phyloP scores from a whole-genome alignment of 2,797 vertebrate genomes.

The Poecilia gillii region DNA sequence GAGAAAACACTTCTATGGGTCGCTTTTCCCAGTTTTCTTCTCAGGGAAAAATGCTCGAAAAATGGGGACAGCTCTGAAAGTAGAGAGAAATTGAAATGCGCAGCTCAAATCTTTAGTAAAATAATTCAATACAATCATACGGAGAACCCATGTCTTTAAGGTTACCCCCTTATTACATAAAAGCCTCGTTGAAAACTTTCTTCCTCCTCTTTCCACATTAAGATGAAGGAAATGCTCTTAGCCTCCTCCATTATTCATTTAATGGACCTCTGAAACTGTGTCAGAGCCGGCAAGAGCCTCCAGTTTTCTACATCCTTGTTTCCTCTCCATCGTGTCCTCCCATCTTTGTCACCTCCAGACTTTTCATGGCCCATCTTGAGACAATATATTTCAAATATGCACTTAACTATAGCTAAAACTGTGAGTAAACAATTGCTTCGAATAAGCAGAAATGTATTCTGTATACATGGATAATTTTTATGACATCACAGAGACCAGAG shows the following conservation, averaged over 20 bases:
- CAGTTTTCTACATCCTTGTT: slow-evolving; percentile 10
- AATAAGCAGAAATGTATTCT: slow-evolving; percentile 1
- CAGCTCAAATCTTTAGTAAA: not conserved
- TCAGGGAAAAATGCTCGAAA: slow-evolving; percentile 1
- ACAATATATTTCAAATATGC: slow-evolving; percentile 21
- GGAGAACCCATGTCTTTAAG: not conserved
- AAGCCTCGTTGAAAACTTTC: not conserved
- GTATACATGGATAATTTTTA: slow-evolving; percentile 51
- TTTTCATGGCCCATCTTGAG: slow-evolving; percentile 15
- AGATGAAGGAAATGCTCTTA: slow-evolving; percentile 48
- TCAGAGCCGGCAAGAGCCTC: slow-evolving; percentile 33
- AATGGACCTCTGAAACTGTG: slow-evolving; percentile 62
- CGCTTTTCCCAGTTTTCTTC: slow-evolving; percentile 47
- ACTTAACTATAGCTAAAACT: slow-evolving; percentile 17
- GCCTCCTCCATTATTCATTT: slow-evolving; percentile 68
- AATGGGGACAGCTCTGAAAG: slow-evolving; percentile 45
- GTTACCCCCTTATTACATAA: slow-evolving; percentile 1
- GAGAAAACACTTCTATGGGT: slow-evolving; percentile 60
- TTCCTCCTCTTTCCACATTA: slow-evolving; percentile 39
- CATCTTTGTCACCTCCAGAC: slow-evolving; percentile 25
- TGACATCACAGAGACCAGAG: not conserved
- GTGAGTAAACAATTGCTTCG: not conserved
- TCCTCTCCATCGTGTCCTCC: not conserved
- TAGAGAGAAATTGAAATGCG: slow-evolving; percentile 25
- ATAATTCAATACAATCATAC: not conserved